Conservation (phyloP, 2,113 vertebrate species). For the Caranx melampygus region DNA sequence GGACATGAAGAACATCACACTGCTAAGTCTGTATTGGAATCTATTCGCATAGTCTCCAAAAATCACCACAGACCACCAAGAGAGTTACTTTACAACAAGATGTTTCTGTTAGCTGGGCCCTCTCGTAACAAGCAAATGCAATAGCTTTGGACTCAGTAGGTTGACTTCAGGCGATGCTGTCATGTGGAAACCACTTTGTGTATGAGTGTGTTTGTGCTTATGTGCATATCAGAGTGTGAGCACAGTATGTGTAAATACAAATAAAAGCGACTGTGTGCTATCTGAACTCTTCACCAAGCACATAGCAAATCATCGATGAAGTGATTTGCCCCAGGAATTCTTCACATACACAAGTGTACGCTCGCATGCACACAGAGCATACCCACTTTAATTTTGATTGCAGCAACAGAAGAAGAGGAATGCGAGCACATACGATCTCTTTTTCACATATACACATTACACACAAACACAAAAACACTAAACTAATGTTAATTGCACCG, state of each 20-base stretch:
- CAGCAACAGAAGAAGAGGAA: constrained; percentile 26
- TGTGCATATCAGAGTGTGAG: constrained; percentile 4
- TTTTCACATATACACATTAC: constrained; percentile 17
- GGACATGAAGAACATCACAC: background rate
- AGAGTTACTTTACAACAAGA: constrained; percentile 14
- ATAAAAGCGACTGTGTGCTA: background rate
- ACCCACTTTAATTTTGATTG: constrained; percentile 44
- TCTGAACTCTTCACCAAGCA: constrained; percentile 23
- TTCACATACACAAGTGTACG: constrained; percentile 24
- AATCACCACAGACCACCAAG: background rate
- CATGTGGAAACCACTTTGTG: constrained; percentile 1
- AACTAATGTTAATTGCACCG: constrained; percentile 67
- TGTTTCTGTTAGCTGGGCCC: constrained; percentile 7
- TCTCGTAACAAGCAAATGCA: constrained; percentile 20
- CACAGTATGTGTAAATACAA: background rate
- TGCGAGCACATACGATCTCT: constrained; percentile 21
- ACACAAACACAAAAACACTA: constrained; percentile 21
- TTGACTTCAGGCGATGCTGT: constrained; percentile 24
- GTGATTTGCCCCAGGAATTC: constrained; percentile 9
- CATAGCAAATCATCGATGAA: constrained; percentile 35
- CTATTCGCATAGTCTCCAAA: background rate
- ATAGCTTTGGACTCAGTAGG: constrained; percentile 21
- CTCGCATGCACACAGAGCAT: constrained; percentile 16
- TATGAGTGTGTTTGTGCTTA: background rate
- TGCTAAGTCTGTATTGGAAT: background rate